Base-by-base conservation (phyloP, 2,888 invertebrate species). In the Embidobia sp. region DNA sequence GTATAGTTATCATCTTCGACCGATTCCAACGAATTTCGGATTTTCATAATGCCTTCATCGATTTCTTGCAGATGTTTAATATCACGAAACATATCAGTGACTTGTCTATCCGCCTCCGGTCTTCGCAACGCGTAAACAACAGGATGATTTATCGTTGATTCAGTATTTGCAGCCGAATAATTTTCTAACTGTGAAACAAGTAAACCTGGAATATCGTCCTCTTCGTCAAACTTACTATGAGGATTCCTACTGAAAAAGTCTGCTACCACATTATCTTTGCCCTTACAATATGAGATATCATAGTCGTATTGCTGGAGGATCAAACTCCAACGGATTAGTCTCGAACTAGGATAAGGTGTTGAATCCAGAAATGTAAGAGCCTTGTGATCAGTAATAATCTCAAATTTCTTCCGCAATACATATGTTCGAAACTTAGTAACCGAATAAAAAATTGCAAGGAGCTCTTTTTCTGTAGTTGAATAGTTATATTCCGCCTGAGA, bases 311-410 rank as follows among this genome's bases (percentile, higher is more conserved):
- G 81, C 27, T 83, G 81, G n/a, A 84, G 44, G 11, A 64, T 74
- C 0, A 80, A 10, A 15, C 73, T 51, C 84, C 84, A 86, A 1
- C 86, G 44, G 2, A 73, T 79, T 0, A 86, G 27, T 8, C 84
- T 55, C 1, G 76, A 44, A 48, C 49, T 79, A 3, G 77, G 64
- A 6, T 84, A 53, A 26, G 79, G 59, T 46, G 85, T 84, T 0
- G 51, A 63, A n/a, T 8, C 15, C 1, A 48, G 6, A 5, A 48
- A 46, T 1, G 46, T 46, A 1, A 46, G 8, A 11, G 46, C 11
- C 13, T 46, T 22, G 10, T 46, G 46, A 27, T 46, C 46, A 2
- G 46, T 46, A 6, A 46, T 10, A 1, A 46, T 46, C 5, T 26
- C 15, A 7, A 48, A 29, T 1, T 27, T 8, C 1, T 10, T 8